phyloP scores from a whole-genome alignment of 2,113 vertebrate species.

The Syngnathus scovelli region DNA sequence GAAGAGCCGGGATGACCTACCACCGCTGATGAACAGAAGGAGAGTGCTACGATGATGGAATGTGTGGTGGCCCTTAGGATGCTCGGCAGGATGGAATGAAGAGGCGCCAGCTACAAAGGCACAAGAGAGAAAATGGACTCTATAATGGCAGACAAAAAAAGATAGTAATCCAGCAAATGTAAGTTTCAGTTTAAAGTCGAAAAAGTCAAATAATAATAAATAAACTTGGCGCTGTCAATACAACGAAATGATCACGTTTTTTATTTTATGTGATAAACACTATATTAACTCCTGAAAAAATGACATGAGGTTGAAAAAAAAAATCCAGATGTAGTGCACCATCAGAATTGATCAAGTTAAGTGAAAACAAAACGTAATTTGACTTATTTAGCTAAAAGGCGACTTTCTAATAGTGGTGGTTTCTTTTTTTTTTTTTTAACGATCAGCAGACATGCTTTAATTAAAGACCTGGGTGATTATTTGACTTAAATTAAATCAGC shows the following conservation, averaged over 20 bases:
- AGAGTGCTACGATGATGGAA: conserved; percentile 59
- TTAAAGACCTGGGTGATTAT: not conserved
- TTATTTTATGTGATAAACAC: not conserved
- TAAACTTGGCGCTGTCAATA: not conserved
- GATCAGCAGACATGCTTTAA: not conserved
- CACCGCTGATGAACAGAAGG: conserved; percentile 52
- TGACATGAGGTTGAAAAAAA: not conserved
- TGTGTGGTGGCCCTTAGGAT: conserved; percentile 55
- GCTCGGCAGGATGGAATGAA: conserved; percentile 49
- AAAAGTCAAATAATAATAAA: not conserved
- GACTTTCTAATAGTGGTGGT: too few relatives aligned
- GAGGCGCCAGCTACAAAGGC: conserved; percentile 62
- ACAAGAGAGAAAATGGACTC: not conserved
- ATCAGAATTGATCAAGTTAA: too few relatives aligned
- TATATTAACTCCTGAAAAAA: not conserved
- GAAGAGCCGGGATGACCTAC: conserved; percentile 40
- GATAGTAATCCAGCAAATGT: not conserved
- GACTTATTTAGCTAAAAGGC: too few relatives aligned
- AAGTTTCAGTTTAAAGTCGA: not conserved
- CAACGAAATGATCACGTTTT: not conserved
- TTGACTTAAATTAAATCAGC: conserved; percentile 1
- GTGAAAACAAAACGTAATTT: too few relatives aligned
- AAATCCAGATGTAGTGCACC: not conserved
- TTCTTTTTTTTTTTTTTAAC: not conserved
- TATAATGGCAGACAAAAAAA: not conserved